phyloP scores from a whole-genome alignment of 1,140 invertebrate species.

The Calliphora vicina region DNA sequence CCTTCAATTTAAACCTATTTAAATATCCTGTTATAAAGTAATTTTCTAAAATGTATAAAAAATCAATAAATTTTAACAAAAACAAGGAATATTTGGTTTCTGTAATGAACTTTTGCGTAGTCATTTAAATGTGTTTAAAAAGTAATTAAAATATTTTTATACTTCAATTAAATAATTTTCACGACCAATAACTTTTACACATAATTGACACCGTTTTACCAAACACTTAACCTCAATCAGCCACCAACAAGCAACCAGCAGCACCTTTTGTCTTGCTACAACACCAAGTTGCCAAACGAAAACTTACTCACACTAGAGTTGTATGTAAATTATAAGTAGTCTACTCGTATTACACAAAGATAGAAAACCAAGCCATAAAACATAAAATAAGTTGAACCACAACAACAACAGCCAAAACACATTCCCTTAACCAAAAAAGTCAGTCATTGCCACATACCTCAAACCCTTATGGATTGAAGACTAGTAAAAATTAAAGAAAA shows the following conservation, averaged over 20 bases:
- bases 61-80: too few relatives aligned
- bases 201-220: slow-evolving; percentile 24
- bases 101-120: too few relatives aligned
- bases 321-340: slow-evolving; percentile 1
- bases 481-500: too few relatives aligned
- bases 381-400: not conserved
- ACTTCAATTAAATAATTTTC: not conserved
- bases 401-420: not conserved
- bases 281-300: not conserved
- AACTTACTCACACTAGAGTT: not conserved
- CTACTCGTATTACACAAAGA: not conserved
- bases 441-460: not conserved
- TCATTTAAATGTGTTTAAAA: not conserved
- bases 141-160: slow-evolving; percentile 8
- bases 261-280: not conserved
- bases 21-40: too few relatives aligned
- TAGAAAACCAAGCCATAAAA: not conserved
- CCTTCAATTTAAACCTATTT: too few relatives aligned
- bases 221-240: slow-evolving; percentile 25
- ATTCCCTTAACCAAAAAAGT: not conserved
- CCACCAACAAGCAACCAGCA: not conserved
- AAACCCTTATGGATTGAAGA: not conserved
- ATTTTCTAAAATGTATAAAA: too few relatives aligned
- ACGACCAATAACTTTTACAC: slow-evolving; percentile 16
- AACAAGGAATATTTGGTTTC: too few relatives aligned